These are phyloP conservation scores for Ameiurus melas DNA, from an alignment of 2,113 vertebrate genomes.

Conservation along the genomic window DNA sequence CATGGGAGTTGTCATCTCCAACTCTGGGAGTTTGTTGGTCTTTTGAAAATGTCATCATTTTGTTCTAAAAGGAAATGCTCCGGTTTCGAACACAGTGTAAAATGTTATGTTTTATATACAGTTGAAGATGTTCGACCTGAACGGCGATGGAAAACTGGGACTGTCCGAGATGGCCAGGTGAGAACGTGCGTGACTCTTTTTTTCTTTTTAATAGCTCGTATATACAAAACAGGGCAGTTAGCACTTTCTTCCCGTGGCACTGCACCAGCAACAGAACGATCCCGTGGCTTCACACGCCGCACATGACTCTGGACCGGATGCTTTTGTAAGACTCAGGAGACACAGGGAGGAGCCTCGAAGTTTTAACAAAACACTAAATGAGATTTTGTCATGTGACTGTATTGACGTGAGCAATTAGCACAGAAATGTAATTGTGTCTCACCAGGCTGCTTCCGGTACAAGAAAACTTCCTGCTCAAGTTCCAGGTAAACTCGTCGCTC, in stretches of 20 bases:
- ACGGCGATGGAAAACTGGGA: constrained; percentile 93
- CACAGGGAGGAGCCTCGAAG: neutral
- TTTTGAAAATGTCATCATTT: neutral
- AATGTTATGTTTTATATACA: constrained; percentile 50
- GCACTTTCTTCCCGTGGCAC: neutral
- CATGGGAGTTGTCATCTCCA: neutral
- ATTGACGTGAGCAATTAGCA: neutral
- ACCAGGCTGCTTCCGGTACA: constrained; percentile 90
- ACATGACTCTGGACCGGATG: neutral
- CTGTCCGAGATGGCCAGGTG: constrained; percentile 97
- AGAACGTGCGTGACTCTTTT: neutral
- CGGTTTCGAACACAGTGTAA: neutral
- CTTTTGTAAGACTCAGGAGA: neutral
- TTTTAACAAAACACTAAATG: neutral
- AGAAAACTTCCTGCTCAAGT: constrained; percentile 97
- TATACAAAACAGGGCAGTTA: neutral
- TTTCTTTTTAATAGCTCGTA: too few relatives aligned
- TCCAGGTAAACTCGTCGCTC: constrained; percentile 79
- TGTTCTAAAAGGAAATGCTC: neutral
- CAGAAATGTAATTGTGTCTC: neutral
- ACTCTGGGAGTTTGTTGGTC: neutral
- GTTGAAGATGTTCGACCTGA: constrained; percentile 96
- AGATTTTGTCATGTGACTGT: neutral
- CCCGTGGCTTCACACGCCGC: neutral
- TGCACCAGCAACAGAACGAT: neutral